These are phyloP conservation scores for Carpatolechia fugitivella DNA, from an alignment of 2,888 invertebrate species.

Conservation along the genomic window DNA sequence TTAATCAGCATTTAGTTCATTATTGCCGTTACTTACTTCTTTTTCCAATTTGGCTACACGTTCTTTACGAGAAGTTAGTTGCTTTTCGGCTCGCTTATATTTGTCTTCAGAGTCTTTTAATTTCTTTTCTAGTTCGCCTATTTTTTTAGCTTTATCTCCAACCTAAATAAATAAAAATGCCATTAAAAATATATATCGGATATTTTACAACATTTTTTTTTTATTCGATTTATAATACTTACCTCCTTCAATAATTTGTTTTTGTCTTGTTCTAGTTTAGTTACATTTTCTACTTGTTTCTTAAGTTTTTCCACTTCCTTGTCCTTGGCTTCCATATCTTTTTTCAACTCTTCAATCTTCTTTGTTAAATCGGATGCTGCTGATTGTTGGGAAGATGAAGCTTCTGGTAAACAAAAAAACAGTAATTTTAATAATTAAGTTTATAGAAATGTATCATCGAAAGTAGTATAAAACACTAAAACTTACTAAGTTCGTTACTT, in stretches of 20 bases:
- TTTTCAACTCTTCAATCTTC: slow-evolving; percentile 83
- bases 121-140: slow-evolving; percentile 83
- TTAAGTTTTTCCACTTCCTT: slow-evolving; percentile 81
- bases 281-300: slow-evolving; percentile 74
- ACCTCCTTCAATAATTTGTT: slow-evolving; percentile 81
- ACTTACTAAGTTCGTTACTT: slow-evolving; percentile 80
- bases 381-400: slow-evolving; percentile 73
- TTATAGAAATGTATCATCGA: not conserved
- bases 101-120: slow-evolving; percentile 84
- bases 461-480: not conserved
- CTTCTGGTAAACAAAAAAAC: slow-evolving; percentile 58
- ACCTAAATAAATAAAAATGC: slow-evolving; percentile 53
- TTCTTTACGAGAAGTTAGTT: slow-evolving; percentile 75
- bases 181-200: not conserved
- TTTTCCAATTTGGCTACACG: slow-evolving; percentile 80
- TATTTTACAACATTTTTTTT: not conserved
- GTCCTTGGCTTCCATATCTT: slow-evolving; percentile 81
- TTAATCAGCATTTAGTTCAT: no score
- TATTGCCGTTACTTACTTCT: slow-evolving; percentile 63
- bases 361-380: slow-evolving; percentile 77
- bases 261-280: slow-evolving; percentile 76
- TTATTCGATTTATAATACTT: slow-evolving; percentile 16
- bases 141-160: slow-evolving; percentile 81
- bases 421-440: not conserved
- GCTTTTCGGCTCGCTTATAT: slow-evolving; percentile 78